A percentile compares a stretch with the other conserved stretches of the same genome.
phyloP scores from a whole-genome alignment of 2,888 invertebrate genomes.

The Nesidiocoris tenuis region DNA sequence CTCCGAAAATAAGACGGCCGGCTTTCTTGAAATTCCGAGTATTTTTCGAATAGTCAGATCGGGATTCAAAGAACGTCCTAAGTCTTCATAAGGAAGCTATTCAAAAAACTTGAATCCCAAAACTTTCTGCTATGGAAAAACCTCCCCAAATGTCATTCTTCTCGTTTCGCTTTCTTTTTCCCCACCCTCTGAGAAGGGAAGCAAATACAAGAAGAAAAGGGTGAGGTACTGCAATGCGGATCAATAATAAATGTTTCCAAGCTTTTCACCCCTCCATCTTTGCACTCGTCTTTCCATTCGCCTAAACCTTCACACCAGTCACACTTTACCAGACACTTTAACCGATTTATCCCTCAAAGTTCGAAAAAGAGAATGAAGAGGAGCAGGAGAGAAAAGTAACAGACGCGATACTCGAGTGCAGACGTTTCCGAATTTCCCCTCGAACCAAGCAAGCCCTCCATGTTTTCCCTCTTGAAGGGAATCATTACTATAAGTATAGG shows the following conservation, averaged over 20 bases:
- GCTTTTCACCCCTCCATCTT: slow-evolving; percentile 13
- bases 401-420: slow-evolving; percentile 2
- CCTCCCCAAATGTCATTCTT: not conserved
- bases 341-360: slow-evolving; percentile 33
- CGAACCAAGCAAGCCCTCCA: not conserved
- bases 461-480: not conserved
- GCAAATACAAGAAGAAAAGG: not conserved
- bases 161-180: slow-evolving; percentile 9
- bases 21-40: not conserved
- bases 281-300: slow-evolving; percentile 5
- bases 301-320: not conserved
- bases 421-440: not conserved
- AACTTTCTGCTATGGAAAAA: too few species aligned
- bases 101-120: not conserved
- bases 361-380: slow-evolving; percentile 3
- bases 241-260: slow-evolving; percentile 31
- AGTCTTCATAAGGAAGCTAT: not conserved
- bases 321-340: slow-evolving; percentile 4
- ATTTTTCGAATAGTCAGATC: not conserved
- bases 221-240: slow-evolving; percentile 29
- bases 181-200: not conserved
- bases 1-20: too few species aligned
- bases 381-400: too few species aligned
- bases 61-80: not conserved
- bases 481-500: not conserved